A percentile compares a stretch with the other conserved stretches of the same genome.
These are phyloP conservation scores for Lichenostomus cassidix DNA, from an alignment of 2,113 vertebrate species.

Conservation along the genomic window DNA sequence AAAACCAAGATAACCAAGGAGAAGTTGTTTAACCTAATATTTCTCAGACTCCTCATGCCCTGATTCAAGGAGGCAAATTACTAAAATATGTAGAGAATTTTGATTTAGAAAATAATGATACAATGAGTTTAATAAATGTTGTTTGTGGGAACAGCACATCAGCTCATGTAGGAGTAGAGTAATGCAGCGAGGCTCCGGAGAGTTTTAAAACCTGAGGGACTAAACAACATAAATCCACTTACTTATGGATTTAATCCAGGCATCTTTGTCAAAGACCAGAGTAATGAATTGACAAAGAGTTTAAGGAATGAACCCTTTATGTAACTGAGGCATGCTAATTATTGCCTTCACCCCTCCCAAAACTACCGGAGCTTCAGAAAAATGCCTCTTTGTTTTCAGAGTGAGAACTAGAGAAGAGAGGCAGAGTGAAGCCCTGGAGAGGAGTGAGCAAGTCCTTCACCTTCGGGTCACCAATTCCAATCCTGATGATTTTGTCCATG, in stretches of 20 bases:
- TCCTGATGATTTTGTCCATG: neutral
- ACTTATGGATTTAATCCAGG: conserved; percentile 19
- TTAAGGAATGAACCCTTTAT: conserved; percentile 21
- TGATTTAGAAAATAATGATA: conserved; percentile 28
- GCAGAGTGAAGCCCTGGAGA: neutral
- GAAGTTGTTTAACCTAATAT: conserved; percentile 51
- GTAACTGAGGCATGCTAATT: conserved; percentile 42
- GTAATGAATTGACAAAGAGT: conserved; percentile 45
- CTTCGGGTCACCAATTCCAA: neutral
- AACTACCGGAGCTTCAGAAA: conserved; percentile 13
- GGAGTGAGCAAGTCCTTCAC: neutral
- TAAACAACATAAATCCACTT: conserved; percentile 11
- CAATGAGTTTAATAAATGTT: conserved; percentile 2
- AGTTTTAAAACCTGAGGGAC: conserved; percentile 34
- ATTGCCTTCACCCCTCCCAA: neutral
- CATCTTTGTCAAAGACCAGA: neutral
- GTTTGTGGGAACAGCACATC: neutral
- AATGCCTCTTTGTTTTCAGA: conserved; percentile 4
- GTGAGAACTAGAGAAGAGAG: neutral
- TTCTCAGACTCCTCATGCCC: conserved; percentile 28
- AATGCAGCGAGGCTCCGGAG: neutral
- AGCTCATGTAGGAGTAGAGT: neutral
- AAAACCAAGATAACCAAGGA: conserved; percentile 45
- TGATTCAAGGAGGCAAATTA: conserved; percentile 31
- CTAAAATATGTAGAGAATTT: neutral